phyloP scores from a whole-genome alignment of 2,113 vertebrate species.

The Seriola dumerili region DNA sequence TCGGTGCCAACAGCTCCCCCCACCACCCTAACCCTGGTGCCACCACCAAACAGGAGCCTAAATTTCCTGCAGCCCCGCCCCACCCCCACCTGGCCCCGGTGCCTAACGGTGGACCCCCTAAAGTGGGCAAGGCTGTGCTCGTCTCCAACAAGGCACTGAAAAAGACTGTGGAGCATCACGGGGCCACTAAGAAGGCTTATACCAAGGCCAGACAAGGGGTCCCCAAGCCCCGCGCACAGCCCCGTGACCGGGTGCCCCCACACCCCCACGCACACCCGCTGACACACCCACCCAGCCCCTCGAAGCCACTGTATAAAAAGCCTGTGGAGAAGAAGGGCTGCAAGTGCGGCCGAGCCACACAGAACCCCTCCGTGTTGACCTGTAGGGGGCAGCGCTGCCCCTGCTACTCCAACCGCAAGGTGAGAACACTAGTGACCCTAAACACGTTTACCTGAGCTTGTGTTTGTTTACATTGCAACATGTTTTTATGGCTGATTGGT shows the following conservation, averaged over 20 bases:
- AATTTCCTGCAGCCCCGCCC: constrained; percentile 80
- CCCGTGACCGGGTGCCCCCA: constrained; percentile 91
- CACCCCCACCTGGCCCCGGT: constrained; percentile 91
- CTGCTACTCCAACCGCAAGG: constrained; percentile 99
- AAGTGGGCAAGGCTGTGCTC: constrained; percentile 93
- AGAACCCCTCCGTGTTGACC: constrained; percentile 99
- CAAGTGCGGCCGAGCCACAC: constrained; percentile 98
- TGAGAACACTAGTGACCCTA: constrained; percentile 38
- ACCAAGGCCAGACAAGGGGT: constrained; percentile 93
- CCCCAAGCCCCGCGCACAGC: constrained; percentile 94
- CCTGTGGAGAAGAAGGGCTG: constrained; percentile 99
- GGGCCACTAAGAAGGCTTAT: constrained; percentile 94
- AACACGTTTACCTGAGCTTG: too few species aligned
- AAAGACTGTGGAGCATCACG: constrained; percentile 94
- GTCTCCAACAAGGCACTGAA: constrained; percentile 93
- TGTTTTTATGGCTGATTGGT: too few species aligned
- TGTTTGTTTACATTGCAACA: too few species aligned
- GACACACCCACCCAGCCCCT: constrained; percentile 91
- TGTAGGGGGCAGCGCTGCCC: constrained; percentile 99
- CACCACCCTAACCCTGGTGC: constrained; percentile 85
- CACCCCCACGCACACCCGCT: constrained; percentile 87
- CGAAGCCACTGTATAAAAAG: constrained; percentile 98
- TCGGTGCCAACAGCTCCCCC: constrained; percentile 87
- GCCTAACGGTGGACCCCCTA: constrained; percentile 93
- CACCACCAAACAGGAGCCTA: constrained; percentile 89